Percentiles rank a stretch among this genome's conserved stretches.
Evolutionary conservation across 2,888 invertebrate species (phyloP).

Genomic region (Synergus gifuensis): DNA sequence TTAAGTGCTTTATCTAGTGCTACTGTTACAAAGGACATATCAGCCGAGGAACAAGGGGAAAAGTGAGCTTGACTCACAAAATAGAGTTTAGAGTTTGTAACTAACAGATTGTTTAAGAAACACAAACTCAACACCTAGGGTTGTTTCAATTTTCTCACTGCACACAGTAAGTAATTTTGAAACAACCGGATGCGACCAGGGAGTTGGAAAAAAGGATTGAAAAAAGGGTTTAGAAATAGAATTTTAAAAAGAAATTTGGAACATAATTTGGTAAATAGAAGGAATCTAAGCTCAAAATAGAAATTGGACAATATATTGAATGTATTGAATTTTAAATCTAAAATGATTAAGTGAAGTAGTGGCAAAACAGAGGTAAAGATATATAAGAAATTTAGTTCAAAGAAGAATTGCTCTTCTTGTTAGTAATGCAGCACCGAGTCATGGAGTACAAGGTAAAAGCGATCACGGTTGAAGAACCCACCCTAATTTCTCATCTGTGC

Average conservation of each 20-base stretch:
- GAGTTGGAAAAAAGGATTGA: too few relatives aligned
- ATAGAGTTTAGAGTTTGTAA: neutral
- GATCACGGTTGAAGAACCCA: conserved; percentile 28
- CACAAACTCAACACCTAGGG: neutral
- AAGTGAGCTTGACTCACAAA: neutral
- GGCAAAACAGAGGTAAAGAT: neutral
- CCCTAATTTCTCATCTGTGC: conserved; percentile 28
- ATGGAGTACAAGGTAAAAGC: neutral
- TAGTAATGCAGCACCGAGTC: neutral
- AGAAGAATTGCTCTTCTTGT: neutral
- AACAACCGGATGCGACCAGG: too few relatives aligned
- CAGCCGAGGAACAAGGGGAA: neutral
- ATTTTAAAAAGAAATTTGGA: too few relatives aligned
- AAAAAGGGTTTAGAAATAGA: too few relatives aligned
- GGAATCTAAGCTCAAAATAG: too few relatives aligned
- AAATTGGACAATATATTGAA: too few relatives aligned
- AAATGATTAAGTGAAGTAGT: too few relatives aligned
- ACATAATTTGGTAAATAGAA: too few relatives aligned
- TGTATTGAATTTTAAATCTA: too few relatives aligned
- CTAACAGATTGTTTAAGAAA: too few relatives aligned
- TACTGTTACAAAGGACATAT: neutral
- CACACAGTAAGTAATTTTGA: too few relatives aligned
- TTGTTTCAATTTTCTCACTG: too few relatives aligned
- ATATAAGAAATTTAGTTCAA: neutral
- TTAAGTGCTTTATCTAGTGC: neutral